Evolutionary conservation across 1,140 invertebrate genomes (phyloP).

Genomic region (Psilanteris sp.): DNA sequence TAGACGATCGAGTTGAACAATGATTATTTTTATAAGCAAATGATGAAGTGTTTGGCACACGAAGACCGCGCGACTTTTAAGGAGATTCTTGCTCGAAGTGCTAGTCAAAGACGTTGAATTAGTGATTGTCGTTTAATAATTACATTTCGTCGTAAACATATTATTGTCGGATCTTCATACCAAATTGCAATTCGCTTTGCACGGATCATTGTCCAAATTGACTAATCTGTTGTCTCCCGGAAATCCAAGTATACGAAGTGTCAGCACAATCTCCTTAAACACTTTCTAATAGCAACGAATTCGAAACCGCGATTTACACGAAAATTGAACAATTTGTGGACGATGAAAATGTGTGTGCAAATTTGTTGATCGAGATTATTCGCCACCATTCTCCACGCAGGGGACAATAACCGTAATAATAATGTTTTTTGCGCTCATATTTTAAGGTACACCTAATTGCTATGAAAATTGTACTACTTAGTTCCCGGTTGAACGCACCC

Average conservation of each 20-base stretch:
- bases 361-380: slow-evolving; percentile 7
- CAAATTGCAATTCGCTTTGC: too few relatives aligned
- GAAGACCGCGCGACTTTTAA: slow-evolving; percentile 18
- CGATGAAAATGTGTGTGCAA: slow-evolving; percentile 13
- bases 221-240: neutral
- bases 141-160: too few relatives aligned
- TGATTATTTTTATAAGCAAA: slow-evolving; percentile 15
- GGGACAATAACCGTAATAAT: too few relatives aligned
- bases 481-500: too few relatives aligned
- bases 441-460: too few relatives aligned
- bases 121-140: slow-evolving; percentile 17
- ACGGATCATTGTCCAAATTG: slow-evolving; percentile 8
- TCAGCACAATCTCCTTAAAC: slow-evolving; percentile 50
- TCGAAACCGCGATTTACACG: too few relatives aligned
- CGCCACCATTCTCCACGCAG: neutral
- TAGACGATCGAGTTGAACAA: slow-evolving; percentile 29
- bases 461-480: too few relatives aligned
- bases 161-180: too few relatives aligned
- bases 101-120: slow-evolving; percentile 52
- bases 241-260: slow-evolving; percentile 10
- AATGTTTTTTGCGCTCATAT: too few relatives aligned
- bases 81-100: slow-evolving; percentile 44
- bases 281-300: too few relatives aligned
- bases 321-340: neutral
- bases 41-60: neutral